Base-by-base conservation (phyloP, 2,113 vertebrate genomes). In the Thamnaconus septentrionalis region DNA sequence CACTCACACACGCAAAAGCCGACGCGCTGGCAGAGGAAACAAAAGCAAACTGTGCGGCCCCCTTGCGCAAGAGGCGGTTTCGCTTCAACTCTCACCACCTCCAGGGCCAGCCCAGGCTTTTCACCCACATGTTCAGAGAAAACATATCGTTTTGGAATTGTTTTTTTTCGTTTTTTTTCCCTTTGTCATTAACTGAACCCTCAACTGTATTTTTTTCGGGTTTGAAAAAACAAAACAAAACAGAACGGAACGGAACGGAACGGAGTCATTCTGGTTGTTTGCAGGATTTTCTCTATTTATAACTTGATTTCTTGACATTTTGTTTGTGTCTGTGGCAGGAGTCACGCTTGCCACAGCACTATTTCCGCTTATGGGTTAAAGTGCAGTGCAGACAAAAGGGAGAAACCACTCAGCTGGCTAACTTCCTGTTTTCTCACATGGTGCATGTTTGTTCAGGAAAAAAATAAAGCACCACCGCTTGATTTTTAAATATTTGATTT, bases 381-480 rank as follows among this genome's bases (percentile, higher is more conserved):
- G 80, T 85, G 78, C 75, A 73, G 57, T n/a, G 62, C 69, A 82
- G 69, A 88, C 80, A 87, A 89, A 83, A 85, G 82, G 82, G 76
- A 85, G 72, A 80, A 84, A 90, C 76, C 72, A 73, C 81, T 84
- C 73, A 68, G 77, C 68, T 80, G 79, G 77, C 72, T 66, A 77
- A 77, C 79, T 87, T 90, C 88, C 87, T 89, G 85, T 85, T 88
- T 87, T 81, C 78, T 87, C 65, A 78, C 51, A 83, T 77, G 71
- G 43, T 78, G 63, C 52, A 56, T 78, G 61, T 56, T 50, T 67
- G 65, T 64, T 8, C 41, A 53, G 69, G 54, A 48, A 49, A 8
- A 8, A 41, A 59, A 44, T 51, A 31, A 72, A 59, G 31, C 46
- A 47, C 3, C 46, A 47, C 9, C 5, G 9, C 9, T 9, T 47